A percentile compares a stretch with the other conserved stretches of the same genome.
phyloP scores from a whole-genome alignment of 2,113 vertebrate genomes.

The Boleophthalmus pectinirostris region DNA sequence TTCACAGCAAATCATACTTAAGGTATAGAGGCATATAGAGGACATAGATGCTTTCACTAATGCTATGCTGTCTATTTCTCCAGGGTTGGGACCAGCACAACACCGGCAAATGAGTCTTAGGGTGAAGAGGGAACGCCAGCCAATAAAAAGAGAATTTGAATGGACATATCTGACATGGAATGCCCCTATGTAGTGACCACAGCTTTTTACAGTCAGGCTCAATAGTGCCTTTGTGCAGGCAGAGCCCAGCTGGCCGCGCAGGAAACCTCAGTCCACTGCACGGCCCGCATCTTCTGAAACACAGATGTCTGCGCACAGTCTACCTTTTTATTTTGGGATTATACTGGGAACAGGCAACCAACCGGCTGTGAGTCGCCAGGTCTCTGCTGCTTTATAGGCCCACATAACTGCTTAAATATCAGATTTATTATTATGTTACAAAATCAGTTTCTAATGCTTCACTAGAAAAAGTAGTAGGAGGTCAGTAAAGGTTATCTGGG shows the following conservation, averaged over 20 bases:
- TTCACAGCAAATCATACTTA: too few species aligned
- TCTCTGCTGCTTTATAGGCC: not conserved
- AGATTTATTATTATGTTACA: not conserved
- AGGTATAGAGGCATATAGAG: too few species aligned
- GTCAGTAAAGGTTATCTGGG: not conserved
- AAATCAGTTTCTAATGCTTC: not conserved
- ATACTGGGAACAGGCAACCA: slow-evolving; percentile 29
- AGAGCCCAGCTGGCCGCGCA: slow-evolving; percentile 53
- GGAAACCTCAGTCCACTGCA: slow-evolving; percentile 52
- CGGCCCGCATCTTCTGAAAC: slow-evolving; percentile 44
- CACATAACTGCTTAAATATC: too few species aligned
- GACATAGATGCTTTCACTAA: too few species aligned
- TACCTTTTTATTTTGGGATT: slow-evolving; percentile 57
- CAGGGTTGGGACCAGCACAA: too few species aligned
- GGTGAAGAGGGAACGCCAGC: not conserved
- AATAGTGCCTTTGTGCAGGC: slow-evolving; percentile 62
- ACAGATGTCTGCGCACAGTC: slow-evolving; percentile 43
- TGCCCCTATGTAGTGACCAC: slow-evolving; percentile 56
- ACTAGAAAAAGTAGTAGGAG: not conserved
- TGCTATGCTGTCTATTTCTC: too few species aligned
- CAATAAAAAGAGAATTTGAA: slow-evolving; percentile 48
- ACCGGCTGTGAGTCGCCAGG: not conserved
- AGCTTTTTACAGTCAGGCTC: slow-evolving; percentile 56
- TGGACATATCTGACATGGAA: slow-evolving; percentile 43
- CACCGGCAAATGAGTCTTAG: not conserved